phyloP scores from a whole-genome alignment of 2,113 vertebrate genomes.

The Plectropomus leopardus region DNA sequence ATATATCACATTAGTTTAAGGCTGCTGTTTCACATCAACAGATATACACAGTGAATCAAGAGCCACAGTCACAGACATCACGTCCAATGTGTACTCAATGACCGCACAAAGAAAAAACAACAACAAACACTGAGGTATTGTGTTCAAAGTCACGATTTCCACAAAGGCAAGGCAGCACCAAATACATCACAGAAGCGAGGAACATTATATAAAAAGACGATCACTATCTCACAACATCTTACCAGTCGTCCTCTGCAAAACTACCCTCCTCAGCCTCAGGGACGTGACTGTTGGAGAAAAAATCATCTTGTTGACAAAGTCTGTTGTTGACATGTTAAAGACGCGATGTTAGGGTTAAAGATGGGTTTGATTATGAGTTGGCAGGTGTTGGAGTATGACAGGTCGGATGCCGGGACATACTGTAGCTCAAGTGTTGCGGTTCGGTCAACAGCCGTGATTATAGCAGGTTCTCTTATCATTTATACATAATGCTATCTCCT shows the following conservation, averaged over 20 bases:
- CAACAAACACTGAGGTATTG: conserved; percentile 48
- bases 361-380: conserved; percentile 35
- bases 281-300: conserved; percentile 89
- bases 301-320: conserved; percentile 71
- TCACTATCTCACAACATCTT: conserved; percentile 83
- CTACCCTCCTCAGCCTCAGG: conserved; percentile 95
- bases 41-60: conserved; percentile 30
- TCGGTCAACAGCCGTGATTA: conserved; percentile 10
- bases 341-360: conserved; percentile 8
- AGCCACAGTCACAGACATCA: conserved; percentile 60
- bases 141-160: conserved; percentile 64
- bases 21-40: conserved; percentile 20
- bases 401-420: conserved; percentile 18
- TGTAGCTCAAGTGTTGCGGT: not conserved
- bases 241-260: conserved; percentile 94
- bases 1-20: not conserved
- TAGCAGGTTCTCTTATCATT: not conserved
- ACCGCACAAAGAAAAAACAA: conserved; percentile 34
- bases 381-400: conserved; percentile 3
- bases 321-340: conserved; percentile 31
- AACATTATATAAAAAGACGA: conserved; percentile 32
- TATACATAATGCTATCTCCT: not conserved
- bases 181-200: conserved; percentile 79
- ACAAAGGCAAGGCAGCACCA: conserved; percentile 78
- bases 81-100: conserved; percentile 43